These are phyloP conservation scores for Mesodorylaimus sp. DNA, from an alignment of 2,888 invertebrate species.

Conservation along the genomic window DNA sequence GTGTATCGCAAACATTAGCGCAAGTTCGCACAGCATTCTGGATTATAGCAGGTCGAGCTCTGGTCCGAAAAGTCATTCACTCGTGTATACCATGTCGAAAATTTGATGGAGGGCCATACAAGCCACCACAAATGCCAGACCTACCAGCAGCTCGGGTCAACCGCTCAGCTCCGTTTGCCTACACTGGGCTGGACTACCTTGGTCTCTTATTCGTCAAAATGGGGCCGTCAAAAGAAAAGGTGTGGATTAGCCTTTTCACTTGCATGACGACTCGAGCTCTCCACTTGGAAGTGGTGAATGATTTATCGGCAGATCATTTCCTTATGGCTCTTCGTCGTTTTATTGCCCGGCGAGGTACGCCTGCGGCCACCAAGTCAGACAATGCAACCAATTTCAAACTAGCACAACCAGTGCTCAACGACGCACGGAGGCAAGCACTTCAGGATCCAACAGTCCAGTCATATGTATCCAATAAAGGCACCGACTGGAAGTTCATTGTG, in stretches of 20 bases:
- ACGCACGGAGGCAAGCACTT: too few species aligned
- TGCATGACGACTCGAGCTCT: constrained; percentile 31
- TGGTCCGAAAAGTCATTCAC: too few species aligned
- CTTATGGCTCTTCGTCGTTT: constrained; percentile 25
- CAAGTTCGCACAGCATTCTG: too few species aligned
- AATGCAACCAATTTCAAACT: constrained; percentile 32
- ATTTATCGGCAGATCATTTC: constrained; percentile 23
- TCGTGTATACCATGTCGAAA: too few species aligned
- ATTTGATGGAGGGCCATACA: too few species aligned
- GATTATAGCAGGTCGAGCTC: too few species aligned
- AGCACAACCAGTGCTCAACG: constrained; percentile 22
- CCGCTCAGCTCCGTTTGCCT: constrained; percentile 5
- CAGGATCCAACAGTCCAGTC: constrained; percentile 7
- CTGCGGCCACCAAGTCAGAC: constrained; percentile 27
- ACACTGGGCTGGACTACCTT: constrained; percentile 28
- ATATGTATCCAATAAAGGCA: constrained; percentile 10
- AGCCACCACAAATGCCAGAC: too few species aligned
- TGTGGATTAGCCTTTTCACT: constrained; percentile 29
- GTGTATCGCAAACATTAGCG: too few species aligned
- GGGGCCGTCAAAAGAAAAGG: constrained; percentile 14
- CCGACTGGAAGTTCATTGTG: constrained; percentile 29
- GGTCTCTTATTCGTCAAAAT: constrained; percentile 27
- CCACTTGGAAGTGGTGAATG: constrained; percentile 29
- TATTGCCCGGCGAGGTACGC: constrained; percentile 24
- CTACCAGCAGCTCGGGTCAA: too few species aligned